Conservation (phyloP, 2,888 invertebrate species). For the Uropetala carovei region DNA sequence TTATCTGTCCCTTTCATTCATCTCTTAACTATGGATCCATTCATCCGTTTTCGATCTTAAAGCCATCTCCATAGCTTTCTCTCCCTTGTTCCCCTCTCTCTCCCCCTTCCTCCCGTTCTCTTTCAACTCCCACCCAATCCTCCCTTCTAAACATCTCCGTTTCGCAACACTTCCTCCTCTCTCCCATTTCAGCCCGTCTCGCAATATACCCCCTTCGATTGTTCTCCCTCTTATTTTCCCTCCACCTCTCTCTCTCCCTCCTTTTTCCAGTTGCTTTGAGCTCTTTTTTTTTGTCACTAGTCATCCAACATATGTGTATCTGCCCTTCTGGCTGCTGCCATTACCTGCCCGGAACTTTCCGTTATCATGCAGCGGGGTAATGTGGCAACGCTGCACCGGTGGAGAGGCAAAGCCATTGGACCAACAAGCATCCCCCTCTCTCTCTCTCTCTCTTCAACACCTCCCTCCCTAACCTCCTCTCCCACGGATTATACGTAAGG, state of each 20-base stretch:
- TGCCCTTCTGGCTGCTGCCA: not conserved
- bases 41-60: no score
- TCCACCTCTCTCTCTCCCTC: not conserved
- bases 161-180: slow-evolving; percentile 8
- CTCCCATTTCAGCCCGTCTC: not conserved
- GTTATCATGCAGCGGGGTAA: not conserved
- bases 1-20: no score
- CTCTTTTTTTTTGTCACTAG: not conserved
- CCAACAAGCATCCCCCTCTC: not conserved
- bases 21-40: no score
- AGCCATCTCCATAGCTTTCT: no score
- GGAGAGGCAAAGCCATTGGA: not conserved
- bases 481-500: slow-evolving; percentile 12
- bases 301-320: not conserved
- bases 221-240: not conserved
- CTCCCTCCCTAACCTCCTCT: not conserved
- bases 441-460: not conserved
- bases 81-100: not conserved
- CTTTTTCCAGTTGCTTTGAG: not conserved
- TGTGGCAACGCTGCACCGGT: not conserved
- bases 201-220: not conserved
- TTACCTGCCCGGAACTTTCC: slow-evolving; percentile 1
- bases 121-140: not conserved
- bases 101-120: not conserved
- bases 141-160: not conserved